A percentile compares a stretch with the other conserved stretches of the same genome.
Conservation (phyloP, 2,797 vertebrate species). For the Tapirus indicus region DNA sequence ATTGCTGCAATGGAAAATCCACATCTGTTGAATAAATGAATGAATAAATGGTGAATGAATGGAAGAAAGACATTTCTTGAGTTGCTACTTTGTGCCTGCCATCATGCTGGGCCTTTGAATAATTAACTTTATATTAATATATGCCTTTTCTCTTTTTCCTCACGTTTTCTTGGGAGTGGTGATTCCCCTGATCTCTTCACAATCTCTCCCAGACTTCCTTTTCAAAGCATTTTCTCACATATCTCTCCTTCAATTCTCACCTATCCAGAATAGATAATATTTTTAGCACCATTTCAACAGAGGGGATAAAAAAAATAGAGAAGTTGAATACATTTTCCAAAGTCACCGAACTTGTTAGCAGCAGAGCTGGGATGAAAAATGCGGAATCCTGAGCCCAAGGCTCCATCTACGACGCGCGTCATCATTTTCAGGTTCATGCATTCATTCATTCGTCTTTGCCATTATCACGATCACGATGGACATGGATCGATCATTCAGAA, state of each 20-base stretch:
- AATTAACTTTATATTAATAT: not conserved
- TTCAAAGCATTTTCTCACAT: conserved; percentile 46
- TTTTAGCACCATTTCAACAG: conserved; percentile 65
- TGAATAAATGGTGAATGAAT: not conserved
- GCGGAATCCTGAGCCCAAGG: not conserved
- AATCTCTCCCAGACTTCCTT: conserved; percentile 57
- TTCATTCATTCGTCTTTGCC: not conserved
- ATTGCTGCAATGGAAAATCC: not conserved
- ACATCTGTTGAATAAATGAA: not conserved
- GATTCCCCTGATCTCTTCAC: not conserved
- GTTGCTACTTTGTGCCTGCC: not conserved
- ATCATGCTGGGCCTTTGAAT: conserved; percentile 23
- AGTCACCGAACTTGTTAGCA: conserved; percentile 49
- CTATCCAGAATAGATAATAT: conserved; percentile 61
- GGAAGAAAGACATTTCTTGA: not conserved
- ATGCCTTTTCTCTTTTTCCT: not conserved
- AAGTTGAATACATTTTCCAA: conserved; percentile 49
- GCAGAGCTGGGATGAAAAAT: not conserved
- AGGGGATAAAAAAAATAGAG: not conserved
- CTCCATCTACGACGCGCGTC: not conserved
- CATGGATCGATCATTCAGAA: not conserved
- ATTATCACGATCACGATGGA: not conserved
- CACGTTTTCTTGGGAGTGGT: not conserved
- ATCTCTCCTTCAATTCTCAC: conserved; percentile 51
- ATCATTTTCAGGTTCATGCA: not conserved